Evolutionary conservation across 2,888 invertebrate genomes (phyloP).

Genomic region (Heteropelma amictum): DNA sequence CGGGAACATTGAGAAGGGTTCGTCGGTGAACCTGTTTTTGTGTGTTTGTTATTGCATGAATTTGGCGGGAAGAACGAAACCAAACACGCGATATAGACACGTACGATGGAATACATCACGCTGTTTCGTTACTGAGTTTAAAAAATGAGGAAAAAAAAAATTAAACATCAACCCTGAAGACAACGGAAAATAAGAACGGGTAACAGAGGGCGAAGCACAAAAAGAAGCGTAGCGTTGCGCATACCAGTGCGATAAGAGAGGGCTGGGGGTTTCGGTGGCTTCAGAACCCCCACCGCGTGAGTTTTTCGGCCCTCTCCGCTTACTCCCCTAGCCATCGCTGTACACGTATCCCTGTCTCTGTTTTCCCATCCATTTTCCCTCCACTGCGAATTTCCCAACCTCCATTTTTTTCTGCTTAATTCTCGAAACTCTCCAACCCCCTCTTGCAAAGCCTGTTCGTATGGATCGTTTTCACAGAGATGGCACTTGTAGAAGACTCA

Average conservation of each 20-base stretch:
- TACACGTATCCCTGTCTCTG: constrained; percentile 41
- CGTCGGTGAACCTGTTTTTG: too few species aligned
- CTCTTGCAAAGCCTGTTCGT: constrained; percentile 42
- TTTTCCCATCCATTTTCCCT: constrained; percentile 31
- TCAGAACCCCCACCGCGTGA: constrained; percentile 41
- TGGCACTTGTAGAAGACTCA: constrained; percentile 39
- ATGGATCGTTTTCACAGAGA: constrained; percentile 23
- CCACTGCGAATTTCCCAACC: constrained; percentile 54
- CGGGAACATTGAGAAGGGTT: too few species aligned
- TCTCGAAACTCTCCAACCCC: constrained; percentile 32
- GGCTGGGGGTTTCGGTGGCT: constrained; percentile 32
- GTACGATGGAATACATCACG: constrained; percentile 73
- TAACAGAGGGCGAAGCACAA: constrained; percentile 23
- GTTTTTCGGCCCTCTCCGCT: constrained; percentile 52
- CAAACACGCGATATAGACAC: constrained; percentile 69
- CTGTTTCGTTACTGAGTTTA: constrained; percentile 64
- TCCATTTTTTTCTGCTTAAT: constrained; percentile 38
- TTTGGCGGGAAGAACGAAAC: constrained; percentile 76
- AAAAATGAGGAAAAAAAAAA: constrained; percentile 50
- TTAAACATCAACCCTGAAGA: constrained; percentile 42
- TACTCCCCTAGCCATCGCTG: constrained; percentile 44
- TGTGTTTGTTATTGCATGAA: constrained; percentile 66
- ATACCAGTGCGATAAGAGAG: constrained; percentile 19
- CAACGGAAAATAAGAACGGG: constrained; percentile 55
- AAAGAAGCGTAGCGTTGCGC: constrained; percentile 50